These are phyloP conservation scores for Rhyacichthys aspro DNA, from an alignment of 2,797 vertebrate species.

Conservation along the genomic window DNA sequence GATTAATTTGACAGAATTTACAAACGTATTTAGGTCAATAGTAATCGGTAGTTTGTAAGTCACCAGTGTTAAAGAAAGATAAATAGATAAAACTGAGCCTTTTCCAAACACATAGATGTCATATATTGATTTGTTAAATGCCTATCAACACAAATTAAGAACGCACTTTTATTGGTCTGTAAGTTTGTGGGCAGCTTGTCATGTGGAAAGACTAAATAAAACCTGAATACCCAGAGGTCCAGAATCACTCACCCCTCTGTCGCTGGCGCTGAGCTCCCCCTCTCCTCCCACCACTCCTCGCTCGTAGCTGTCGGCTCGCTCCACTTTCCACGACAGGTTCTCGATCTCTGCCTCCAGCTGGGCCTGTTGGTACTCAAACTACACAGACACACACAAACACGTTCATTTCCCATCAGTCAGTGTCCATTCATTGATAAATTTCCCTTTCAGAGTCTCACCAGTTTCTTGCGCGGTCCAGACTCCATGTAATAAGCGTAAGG, in stretches of 20 bases:
- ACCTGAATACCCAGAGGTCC: too few relatives aligned
- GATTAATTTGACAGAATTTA: too few relatives aligned
- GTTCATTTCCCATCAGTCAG: background rate
- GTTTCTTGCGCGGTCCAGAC: constrained; percentile 95
- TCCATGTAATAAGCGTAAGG: constrained; percentile 99
- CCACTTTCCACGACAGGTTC: constrained; percentile 99
- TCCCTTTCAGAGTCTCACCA: constrained; percentile 82
- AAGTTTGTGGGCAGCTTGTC: too few relatives aligned
- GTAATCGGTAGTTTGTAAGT: too few relatives aligned
- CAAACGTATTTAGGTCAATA: too few relatives aligned
- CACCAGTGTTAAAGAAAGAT: too few relatives aligned
- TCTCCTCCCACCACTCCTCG: constrained; percentile 87
- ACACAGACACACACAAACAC: constrained; percentile 1
- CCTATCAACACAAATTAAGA: too few relatives aligned
- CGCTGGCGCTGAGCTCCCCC: constrained; percentile 81
- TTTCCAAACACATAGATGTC: too few relatives aligned
- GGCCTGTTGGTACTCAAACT: constrained; percentile 99
- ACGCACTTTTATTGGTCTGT: too few relatives aligned
- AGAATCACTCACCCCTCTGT: constrained; percentile 79
- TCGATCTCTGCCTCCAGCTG: constrained; percentile 99
- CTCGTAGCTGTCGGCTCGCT: constrained; percentile 96
- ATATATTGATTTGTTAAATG: too few relatives aligned
- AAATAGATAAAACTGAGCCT: too few relatives aligned
- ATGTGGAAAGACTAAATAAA: too few relatives aligned
- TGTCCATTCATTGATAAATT: background rate